Conservation (phyloP, 2,888 invertebrate genomes). For the Ormyrus pomaceus region DNA sequence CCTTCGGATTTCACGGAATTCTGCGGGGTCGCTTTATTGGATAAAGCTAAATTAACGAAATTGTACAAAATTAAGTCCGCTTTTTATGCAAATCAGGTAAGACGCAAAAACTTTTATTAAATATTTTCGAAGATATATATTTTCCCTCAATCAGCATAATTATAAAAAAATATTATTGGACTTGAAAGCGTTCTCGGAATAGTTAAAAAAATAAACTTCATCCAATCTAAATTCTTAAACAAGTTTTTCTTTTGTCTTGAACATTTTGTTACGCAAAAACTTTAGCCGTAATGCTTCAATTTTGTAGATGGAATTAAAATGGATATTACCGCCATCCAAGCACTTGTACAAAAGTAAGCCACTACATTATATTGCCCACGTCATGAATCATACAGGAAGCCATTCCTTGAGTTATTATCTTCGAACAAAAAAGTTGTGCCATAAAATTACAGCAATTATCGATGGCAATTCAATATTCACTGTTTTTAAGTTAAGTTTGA, state of each 20-base stretch:
- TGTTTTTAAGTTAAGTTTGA: slow-evolving; percentile 83
- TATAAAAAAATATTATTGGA: neutral
- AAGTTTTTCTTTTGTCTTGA: too few relatives aligned
- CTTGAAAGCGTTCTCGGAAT: neutral
- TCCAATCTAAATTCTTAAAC: too few relatives aligned
- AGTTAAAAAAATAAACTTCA: neutral
- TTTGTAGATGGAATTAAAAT: slow-evolving; percentile 77
- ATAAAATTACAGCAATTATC: slow-evolving; percentile 82
- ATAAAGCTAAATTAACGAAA: slow-evolving; percentile 80
- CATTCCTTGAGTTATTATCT: slow-evolving; percentile 88
- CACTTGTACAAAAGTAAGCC: slow-evolving; percentile 86
- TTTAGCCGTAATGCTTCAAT: neutral
- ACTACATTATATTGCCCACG: slow-evolving; percentile 82
- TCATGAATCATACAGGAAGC: slow-evolving; percentile 90
- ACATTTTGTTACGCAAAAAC: too few relatives aligned
- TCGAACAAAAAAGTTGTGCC: slow-evolving; percentile 86
- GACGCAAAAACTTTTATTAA: neutral
- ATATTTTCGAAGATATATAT: too few relatives aligned
- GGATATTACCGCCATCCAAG: slow-evolving; percentile 80
- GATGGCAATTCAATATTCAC: slow-evolving; percentile 88
- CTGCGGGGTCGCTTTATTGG: slow-evolving; percentile 78
- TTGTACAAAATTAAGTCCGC: slow-evolving; percentile 86
- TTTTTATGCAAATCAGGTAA: slow-evolving; percentile 82
- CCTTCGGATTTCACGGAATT: slow-evolving; percentile 79
- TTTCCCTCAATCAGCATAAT: too few relatives aligned